These are phyloP conservation scores for Akabosia matsudoensis DNA, from an alignment of 1,140 invertebrate genomes.

Conservation along the genomic window DNA sequence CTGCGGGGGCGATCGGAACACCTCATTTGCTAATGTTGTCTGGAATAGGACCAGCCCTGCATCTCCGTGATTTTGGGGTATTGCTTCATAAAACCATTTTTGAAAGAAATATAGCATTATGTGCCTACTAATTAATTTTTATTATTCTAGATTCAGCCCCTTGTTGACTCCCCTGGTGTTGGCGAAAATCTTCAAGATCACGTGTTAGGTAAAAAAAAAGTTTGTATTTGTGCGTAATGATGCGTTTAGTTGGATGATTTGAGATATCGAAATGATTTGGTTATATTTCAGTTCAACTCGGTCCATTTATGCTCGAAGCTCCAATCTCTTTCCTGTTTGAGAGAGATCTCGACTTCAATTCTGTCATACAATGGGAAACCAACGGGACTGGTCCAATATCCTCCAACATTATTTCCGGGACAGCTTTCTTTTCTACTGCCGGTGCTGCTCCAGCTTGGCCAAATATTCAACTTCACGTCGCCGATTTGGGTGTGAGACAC, in stretches of 20 bases:
- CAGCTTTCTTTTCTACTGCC: background rate
- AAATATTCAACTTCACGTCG: background rate
- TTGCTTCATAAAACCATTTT: background rate
- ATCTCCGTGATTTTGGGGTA: background rate
- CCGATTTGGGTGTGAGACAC: background rate
- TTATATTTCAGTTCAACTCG: too few species aligned
- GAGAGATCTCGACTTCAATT: background rate
- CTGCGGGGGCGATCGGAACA: constrained; percentile 7
- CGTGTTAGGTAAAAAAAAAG: constrained; percentile 61
- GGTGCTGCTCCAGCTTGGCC: background rate
- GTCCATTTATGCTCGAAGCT: constrained; percentile 53
- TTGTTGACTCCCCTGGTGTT: constrained; percentile 63
- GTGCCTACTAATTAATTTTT: background rate
- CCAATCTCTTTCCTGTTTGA: background rate
- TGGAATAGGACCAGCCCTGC: background rate
- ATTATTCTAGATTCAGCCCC: constrained; percentile 40
- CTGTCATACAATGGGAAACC: background rate
- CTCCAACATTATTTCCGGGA: background rate
- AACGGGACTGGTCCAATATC: background rate
- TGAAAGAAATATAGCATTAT: background rate
- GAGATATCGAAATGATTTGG: too few species aligned
- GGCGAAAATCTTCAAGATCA: constrained; percentile 68
- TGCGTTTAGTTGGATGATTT: too few species aligned
- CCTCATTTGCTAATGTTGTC: background rate
- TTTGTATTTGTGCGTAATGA: too few species aligned